Base-by-base conservation (phyloP, 2,113 vertebrate species). In the Vulpes lagopus region DNA sequence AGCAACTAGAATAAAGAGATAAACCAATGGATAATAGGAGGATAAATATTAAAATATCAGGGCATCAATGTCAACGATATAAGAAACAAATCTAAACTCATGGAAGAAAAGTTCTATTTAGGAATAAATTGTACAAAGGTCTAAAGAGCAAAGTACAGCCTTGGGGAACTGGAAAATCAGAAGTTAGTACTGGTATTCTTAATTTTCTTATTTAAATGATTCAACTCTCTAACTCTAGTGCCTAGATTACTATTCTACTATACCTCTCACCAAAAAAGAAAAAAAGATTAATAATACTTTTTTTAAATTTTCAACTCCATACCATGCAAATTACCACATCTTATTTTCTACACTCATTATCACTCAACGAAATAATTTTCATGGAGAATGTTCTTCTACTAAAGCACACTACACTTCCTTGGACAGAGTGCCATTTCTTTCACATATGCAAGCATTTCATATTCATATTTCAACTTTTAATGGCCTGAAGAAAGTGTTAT, bases 391-490 rank as follows among this genome's bases (percentile, higher is more conserved):
- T 57, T 60, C 62, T 92, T 73, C 82, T 71, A 83, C 16, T 20
- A 67, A 69, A 51, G 82, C 27, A 94, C 9, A 74, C 5, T 11
- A 51, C 1, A 49, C 25, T 64, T 55, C 64, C 64, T 80, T 69
- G 25, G 32, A 59, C 38, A 69, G 8, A 89, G 43, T 43, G 3
- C 22, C 78, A 84, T 59, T 65, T 88, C 51, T 85, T 92, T 85
- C 38, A 96, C 38, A 96, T 90, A 35, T 69, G 22, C 38, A 62
- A 49, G 86, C 43, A 91, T 43, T 78, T 91, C 43, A 88, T 53
- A 78, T 23, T 60, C 73, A 71, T 43, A 78, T 84, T 89, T 96
- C 55, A 79, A 96, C 35, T 90, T 92, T 76, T 76, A 95, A 53
- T 64, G n/a, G 15, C 51, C 27, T 91, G 19, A 91, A 95, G 19